phyloP scores from a whole-genome alignment of 1,140 invertebrate species.

The Reticulitermes speratus region DNA sequence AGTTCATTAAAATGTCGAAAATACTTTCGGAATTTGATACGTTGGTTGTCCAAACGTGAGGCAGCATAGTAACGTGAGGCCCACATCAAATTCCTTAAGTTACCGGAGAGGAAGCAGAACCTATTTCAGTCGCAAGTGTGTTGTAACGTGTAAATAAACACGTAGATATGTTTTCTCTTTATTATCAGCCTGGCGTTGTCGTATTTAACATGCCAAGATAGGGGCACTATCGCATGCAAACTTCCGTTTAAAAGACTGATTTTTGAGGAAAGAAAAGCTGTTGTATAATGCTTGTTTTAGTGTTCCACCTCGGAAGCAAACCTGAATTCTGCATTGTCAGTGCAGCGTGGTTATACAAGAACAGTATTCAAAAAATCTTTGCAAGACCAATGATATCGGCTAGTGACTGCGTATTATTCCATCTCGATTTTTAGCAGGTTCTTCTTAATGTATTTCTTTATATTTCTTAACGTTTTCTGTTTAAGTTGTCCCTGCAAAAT shows the following conservation, averaged over 20 bases:
- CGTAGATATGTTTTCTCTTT: background rate
- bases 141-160: background rate
- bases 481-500: too few species aligned
- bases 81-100: background rate
- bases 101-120: background rate
- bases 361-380: background rate
- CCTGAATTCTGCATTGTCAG: too few species aligned
- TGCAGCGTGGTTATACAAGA: too few species aligned
- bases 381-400: background rate
- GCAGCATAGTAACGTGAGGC: too few species aligned
- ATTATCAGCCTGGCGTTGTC: conserved; percentile 4
- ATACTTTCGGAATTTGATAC: background rate
- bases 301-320: background rate
- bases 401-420: too few species aligned
- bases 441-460: too few species aligned
- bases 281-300: background rate
- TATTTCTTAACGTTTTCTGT: too few species aligned
- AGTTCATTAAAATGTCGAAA: background rate
- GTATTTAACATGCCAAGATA: background rate
- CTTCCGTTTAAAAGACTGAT: background rate
- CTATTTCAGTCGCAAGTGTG: background rate
- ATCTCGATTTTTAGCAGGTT: too few species aligned
- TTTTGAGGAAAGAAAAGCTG: background rate
- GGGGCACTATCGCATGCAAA: background rate
- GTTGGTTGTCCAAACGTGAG: background rate